Conservation (phyloP, 2,113 vertebrate genomes). For the Mixornis gularis region DNA sequence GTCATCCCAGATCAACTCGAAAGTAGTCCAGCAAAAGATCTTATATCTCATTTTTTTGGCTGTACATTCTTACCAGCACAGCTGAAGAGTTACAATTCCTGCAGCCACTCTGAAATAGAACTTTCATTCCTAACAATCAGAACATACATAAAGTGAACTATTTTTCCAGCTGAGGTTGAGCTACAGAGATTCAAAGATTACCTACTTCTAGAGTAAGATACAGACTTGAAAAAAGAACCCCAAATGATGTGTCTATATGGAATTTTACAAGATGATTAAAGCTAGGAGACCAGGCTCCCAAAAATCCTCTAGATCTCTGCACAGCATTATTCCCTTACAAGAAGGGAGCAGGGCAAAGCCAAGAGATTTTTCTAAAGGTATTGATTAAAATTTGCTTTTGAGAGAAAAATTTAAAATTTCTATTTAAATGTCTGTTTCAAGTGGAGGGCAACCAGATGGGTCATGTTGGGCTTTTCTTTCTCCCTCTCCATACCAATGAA, state of each 20-base stretch:
- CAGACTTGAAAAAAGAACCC: background rate
- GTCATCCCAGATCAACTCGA: conserved; percentile 54
- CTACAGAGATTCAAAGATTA: background rate
- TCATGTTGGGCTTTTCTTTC: background rate
- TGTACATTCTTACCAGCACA: conserved; percentile 5
- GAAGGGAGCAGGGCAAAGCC: background rate
- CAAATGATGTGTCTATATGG: background rate
- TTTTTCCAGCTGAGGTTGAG: background rate
- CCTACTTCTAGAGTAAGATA: background rate
- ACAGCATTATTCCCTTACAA: background rate
- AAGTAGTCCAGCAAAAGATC: conserved; percentile 55
- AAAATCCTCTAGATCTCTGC: background rate
- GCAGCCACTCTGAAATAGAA: background rate
- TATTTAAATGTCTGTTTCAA: background rate
- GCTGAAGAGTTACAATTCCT: conserved; percentile 6
- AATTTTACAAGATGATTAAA: background rate
- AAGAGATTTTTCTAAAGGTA: background rate
- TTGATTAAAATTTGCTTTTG: background rate
- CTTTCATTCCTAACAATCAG: conserved; percentile 35
- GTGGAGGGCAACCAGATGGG: background rate
- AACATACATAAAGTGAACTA: conserved; percentile 1
- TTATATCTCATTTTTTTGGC: conserved; percentile 6
- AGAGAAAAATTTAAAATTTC: background rate
- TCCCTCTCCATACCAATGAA: background rate
- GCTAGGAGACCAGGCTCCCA: background rate